These are phyloP conservation scores for Phrynocephalus forsythii DNA, from an alignment of 2,797 vertebrate genomes.

Conservation along the genomic window DNA sequence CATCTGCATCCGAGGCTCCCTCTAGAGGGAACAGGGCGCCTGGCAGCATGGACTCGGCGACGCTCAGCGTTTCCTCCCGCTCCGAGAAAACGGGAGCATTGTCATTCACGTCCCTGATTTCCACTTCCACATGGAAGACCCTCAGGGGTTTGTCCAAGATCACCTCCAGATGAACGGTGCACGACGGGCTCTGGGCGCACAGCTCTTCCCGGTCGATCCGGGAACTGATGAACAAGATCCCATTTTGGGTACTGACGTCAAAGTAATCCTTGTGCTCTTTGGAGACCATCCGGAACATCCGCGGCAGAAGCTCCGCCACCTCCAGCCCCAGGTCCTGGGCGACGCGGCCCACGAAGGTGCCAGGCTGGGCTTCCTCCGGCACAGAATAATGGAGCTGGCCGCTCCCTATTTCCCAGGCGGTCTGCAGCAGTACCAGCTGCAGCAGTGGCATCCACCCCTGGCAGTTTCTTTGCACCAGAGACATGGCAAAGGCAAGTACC, in stretches of 20 bases:
- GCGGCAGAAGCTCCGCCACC: slow-evolving; percentile 65
- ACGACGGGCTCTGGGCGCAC: slow-evolving; percentile 80
- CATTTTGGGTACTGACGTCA: slow-evolving; percentile 79
- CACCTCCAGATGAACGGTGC: slow-evolving; percentile 87
- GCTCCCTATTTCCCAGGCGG: slow-evolving; percentile 32
- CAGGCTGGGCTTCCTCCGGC: slow-evolving; percentile 79
- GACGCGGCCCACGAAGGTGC: slow-evolving; percentile 80
- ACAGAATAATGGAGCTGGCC: slow-evolving; percentile 79
- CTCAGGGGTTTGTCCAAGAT: slow-evolving; percentile 88
- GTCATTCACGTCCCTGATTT: slow-evolving; percentile 88
- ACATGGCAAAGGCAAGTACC: neutral
- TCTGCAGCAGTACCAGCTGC: slow-evolving; percentile 48
- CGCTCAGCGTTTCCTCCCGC: slow-evolving; percentile 59
- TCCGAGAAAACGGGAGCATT: slow-evolving; percentile 50
- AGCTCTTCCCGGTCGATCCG: slow-evolving; percentile 88
- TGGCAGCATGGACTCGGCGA: slow-evolving; percentile 80
- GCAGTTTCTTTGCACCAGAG: neutral
- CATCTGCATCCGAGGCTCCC: slow-evolving; percentile 79
- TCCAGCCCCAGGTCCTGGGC: slow-evolving; percentile 81
- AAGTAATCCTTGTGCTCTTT: slow-evolving; percentile 73
- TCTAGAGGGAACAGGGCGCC: slow-evolving; percentile 79
- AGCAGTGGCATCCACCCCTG: slow-evolving; percentile 8
- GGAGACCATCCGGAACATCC: slow-evolving; percentile 79
- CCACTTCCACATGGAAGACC: slow-evolving; percentile 87
- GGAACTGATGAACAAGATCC: slow-evolving; percentile 86